These are phyloP conservation scores for Lasiommata megera DNA, from an alignment of 2,888 invertebrate species.

Conservation along the genomic window DNA sequence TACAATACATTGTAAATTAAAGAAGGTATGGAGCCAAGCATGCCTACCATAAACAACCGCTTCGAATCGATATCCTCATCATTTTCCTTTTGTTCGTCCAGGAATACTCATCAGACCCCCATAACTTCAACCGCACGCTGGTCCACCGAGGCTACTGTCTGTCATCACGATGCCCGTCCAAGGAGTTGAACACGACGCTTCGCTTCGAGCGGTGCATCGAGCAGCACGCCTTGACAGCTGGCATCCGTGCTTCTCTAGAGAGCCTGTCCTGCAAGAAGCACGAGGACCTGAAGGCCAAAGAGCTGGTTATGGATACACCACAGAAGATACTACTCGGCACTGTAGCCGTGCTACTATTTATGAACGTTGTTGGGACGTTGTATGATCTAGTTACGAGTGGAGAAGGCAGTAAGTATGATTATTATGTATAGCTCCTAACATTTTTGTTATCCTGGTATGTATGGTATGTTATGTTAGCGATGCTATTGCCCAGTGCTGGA, in stretches of 20 bases:
- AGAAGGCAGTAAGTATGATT: slow-evolving; percentile 32
- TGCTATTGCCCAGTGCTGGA: too few species aligned
- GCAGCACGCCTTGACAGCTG: slow-evolving; percentile 41
- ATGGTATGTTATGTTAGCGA: too few species aligned
- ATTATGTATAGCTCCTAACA: too few species aligned
- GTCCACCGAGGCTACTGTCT: slow-evolving; percentile 66
- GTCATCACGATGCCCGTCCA: slow-evolving; percentile 48
- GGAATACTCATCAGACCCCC: slow-evolving; percentile 50
- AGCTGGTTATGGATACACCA: slow-evolving; percentile 33
- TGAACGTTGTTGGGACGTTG: slow-evolving; percentile 48
- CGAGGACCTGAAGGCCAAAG: slow-evolving; percentile 37
- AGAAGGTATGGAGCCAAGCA: too few species aligned
- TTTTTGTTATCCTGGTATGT: too few species aligned
- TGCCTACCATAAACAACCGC: too few species aligned
- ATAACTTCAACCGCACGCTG: slow-evolving; percentile 55
- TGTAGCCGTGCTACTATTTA: slow-evolving; percentile 35
- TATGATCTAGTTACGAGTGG: slow-evolving; percentile 44
- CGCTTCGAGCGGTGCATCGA: slow-evolving; percentile 55
- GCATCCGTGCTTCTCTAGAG: slow-evolving; percentile 39
- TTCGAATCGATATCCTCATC: too few species aligned
- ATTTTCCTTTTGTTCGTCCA: slow-evolving; percentile 31
- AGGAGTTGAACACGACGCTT: slow-evolving; percentile 31
- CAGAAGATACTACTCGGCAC: slow-evolving; percentile 41
- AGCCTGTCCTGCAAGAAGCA: slow-evolving; percentile 49
- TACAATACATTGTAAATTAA: too few species aligned